phyloP scores from a whole-genome alignment of 2,113 vertebrate species.

The Cheilinus undulatus region DNA sequence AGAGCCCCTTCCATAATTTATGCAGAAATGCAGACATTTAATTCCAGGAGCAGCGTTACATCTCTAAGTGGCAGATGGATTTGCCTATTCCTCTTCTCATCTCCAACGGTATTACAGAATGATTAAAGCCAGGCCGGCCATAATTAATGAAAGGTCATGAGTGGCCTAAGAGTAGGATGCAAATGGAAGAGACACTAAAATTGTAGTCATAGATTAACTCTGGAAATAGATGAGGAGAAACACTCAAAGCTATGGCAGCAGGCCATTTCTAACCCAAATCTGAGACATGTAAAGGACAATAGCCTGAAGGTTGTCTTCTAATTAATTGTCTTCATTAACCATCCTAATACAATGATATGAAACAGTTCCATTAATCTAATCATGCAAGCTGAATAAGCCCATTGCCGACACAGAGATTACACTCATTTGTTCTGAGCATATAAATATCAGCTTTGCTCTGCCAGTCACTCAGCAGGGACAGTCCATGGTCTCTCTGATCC shows the following conservation, averaged over 20 bases:
- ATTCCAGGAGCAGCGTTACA: conserved; percentile 72
- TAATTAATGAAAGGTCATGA: conserved; percentile 88
- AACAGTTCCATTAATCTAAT: conserved; percentile 86
- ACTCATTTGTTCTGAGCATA: conserved; percentile 73
- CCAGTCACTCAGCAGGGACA: conserved; percentile 71
- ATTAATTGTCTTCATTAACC: conserved; percentile 88
- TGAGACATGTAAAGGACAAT: conserved; percentile 83
- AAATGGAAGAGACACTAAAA: conserved; percentile 77
- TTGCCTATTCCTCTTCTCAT: conserved; percentile 78
- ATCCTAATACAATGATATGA: conserved; percentile 84
- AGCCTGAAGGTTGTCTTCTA: conserved; percentile 82
- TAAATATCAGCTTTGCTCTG: conserved; percentile 70
- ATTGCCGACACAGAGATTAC: conserved; percentile 77
- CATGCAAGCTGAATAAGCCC: conserved; percentile 79
- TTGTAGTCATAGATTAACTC: conserved; percentile 78
- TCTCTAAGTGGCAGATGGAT: conserved; percentile 78
- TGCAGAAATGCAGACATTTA: conserved; percentile 80
- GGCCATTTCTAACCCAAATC: conserved; percentile 84
- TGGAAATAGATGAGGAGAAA: conserved; percentile 77
- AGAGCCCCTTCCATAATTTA: conserved; percentile 68
- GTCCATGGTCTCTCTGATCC: conserved; percentile 60
- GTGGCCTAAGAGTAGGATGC: conserved; percentile 84
- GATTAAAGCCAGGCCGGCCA: conserved; percentile 81
- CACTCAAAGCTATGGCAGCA: conserved; percentile 82
- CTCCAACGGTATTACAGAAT: conserved; percentile 78